Evolutionary conservation across 2,888 invertebrate genomes (phyloP), one percentile per base, ranked within the genome.

Genomic region (Dorcus parallelipipedus): DNA sequence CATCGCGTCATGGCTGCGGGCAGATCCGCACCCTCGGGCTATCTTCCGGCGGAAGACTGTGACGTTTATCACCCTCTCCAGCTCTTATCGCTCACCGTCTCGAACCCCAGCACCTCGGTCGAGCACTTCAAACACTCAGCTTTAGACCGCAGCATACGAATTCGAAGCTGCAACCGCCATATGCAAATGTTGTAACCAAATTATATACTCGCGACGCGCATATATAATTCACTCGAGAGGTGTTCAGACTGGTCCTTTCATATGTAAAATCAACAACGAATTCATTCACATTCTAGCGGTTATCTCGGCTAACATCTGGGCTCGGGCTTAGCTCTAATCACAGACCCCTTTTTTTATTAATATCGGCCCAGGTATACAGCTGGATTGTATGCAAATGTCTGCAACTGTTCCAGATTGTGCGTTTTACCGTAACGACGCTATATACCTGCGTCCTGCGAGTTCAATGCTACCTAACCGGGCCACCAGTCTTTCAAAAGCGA

Each of bases 131-230:
- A 61, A 56, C 64, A 64, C 64, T 63, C 61, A 64, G 61, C 66
- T 59, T 65, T 61, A 63, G 62, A 64, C 65, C 64, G 64, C 66
- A 64, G 64, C 66, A 64, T 64, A 64, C 64, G 64, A 66, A 70
- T 68, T 66, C 68, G 65, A 60, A 66, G 67, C 70, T 69, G 69
- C 72, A 73, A 73, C 75, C 75, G 76, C 76, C 76, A 76, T 76
- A 77, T 77, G 76, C 77, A 77, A 77, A 77, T 77, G 75, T 72
- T 45, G 45, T 45, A 45, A 45, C 45, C 45, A 45, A 75, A 76
- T 76, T 76, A 76, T 74, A 74, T 75, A 76, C 76, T 76, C 76
- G 73, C 73, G 70, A 69, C 75, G 73, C 72, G 76, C 75, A 73
- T 73, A 74, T 71, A 75, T 76, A 76, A 77, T 77, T 77, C 75